Evolutionary conservation across 2,888 invertebrate genomes (phyloP), one percentile per base, ranked within the genome.

Genomic region (Spialia ferax): DNA sequence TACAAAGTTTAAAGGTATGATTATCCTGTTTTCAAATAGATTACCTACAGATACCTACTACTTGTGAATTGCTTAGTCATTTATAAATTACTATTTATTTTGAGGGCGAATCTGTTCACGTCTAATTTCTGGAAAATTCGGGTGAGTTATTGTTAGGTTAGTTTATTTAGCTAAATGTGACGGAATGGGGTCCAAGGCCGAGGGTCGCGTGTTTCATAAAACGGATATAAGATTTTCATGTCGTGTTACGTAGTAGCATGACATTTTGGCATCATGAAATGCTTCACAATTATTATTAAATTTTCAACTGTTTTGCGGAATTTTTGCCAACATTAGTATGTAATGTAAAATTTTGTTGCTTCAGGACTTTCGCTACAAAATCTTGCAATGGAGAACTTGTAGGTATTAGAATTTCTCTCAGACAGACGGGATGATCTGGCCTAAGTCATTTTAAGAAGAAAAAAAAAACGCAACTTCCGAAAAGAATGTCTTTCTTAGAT

Each of bases 191-290:
- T 56, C 56, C 76, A 74, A 76, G 76, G 76, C 69, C 75, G 52
- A 7, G 2, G 65, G 50, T 76, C 69, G 76, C 75, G 75, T 75
- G 76, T 62, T 63, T 62, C 69, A 67, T 69, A 64, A 69, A 73
- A 69, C 70, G 70, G 70, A 73, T 71, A 69, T 70, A 62, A 63
- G 70, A 72, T 72, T 73, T 73, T 72, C 68, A 73, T 75, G 72
- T 71, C 72, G 74, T 71, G 71, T 70, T 70, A 73, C 62, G 63
- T 73, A 67, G 67, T 74, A 69, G 67, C 74, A 73, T 71, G 74
- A 74, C 70, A 71, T 67, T 73, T 71, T 66, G 70, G 69, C 45
- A 61, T 61, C 61, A 67, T 55, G 67, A 61, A 67, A 67, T 67
- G 48, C 42, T 48, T 50, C 45, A 64, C 38, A n/a, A 52, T 59